Percentiles rank a stretch among this genome's conserved stretches.
Evolutionary conservation across 2,113 vertebrate genomes (phyloP).

Genomic region (Brachypodius melanocephalos): DNA sequence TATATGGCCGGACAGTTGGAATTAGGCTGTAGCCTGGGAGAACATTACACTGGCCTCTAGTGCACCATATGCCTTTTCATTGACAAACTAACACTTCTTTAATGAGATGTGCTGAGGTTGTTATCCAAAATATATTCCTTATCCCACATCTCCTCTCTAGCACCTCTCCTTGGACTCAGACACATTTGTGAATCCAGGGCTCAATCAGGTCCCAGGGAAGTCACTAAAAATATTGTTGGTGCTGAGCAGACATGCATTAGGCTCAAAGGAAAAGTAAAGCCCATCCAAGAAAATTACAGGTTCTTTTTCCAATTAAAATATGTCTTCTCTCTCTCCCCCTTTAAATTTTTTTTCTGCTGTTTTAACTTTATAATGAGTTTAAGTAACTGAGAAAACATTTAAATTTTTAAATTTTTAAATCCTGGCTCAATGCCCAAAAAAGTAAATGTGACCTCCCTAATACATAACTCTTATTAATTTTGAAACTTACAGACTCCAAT

Average conservation of each 20-base stretch:
- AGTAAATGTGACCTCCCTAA: background rate
- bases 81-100: conserved; percentile 37
- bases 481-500: background rate
- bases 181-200: background rate
- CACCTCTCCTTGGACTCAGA: background rate
- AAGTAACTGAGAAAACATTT: conserved; percentile 23
- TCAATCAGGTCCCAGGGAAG: background rate
- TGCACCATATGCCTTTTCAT: conserved; percentile 4
- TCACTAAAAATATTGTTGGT: conserved; percentile 1
- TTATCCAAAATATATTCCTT: conserved; percentile 33
- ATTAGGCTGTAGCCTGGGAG: background rate
- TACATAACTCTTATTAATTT: background rate
- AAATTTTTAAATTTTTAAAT: background rate
- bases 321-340: background rate
- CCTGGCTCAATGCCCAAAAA: background rate
- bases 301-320: background rate
- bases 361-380: background rate
- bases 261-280: conserved; percentile 3
- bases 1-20: background rate
- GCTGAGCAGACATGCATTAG: background rate
- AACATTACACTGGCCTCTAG: background rate
- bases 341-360: background rate
- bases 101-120: conserved; percentile 2
- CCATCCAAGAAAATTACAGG: background rate
- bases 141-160: conserved; percentile 20